These are phyloP conservation scores for Aptenodytes forsteri DNA, from an alignment of 2,113 vertebrate genomes.

Conservation along the genomic window DNA sequence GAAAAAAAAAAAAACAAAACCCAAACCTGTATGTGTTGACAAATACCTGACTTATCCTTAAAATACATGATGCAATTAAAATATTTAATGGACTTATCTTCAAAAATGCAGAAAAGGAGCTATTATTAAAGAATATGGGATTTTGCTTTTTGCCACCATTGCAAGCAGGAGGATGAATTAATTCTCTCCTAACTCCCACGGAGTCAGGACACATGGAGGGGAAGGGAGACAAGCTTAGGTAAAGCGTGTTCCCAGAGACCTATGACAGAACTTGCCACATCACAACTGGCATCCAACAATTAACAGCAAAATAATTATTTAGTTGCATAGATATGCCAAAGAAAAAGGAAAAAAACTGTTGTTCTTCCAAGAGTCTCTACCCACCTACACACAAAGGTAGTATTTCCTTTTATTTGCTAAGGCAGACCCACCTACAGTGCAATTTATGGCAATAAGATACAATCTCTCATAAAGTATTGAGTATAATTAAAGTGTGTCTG, in stretches of 20 bases:
- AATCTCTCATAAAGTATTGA: conserved; percentile 56
- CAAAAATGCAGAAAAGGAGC: background rate
- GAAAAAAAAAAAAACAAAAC: background rate
- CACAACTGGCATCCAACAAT: background rate
- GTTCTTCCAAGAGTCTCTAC: conserved; percentile 17
- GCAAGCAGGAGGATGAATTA: background rate
- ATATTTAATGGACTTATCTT: background rate
- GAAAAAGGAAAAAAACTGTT: background rate
- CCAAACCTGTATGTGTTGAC: background rate
- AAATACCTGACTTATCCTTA: background rate
- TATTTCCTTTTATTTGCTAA: conserved; percentile 48
- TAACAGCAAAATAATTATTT: background rate
- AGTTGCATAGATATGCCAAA: background rate
- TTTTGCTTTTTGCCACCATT: background rate
- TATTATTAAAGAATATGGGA: background rate
- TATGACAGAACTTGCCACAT: background rate
- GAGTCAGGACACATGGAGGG: background rate
- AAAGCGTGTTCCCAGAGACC: background rate
- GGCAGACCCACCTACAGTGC: conserved; percentile 45
- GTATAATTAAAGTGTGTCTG: conserved; percentile 68
- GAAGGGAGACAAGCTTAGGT: background rate
- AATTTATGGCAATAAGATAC: conserved; percentile 55
- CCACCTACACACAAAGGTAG: conserved; percentile 26
- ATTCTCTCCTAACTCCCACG: background rate
- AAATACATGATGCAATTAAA: background rate